phyloP scores from a whole-genome alignment of 2,797 vertebrate species.

The Chelidonichthys spinosus region DNA sequence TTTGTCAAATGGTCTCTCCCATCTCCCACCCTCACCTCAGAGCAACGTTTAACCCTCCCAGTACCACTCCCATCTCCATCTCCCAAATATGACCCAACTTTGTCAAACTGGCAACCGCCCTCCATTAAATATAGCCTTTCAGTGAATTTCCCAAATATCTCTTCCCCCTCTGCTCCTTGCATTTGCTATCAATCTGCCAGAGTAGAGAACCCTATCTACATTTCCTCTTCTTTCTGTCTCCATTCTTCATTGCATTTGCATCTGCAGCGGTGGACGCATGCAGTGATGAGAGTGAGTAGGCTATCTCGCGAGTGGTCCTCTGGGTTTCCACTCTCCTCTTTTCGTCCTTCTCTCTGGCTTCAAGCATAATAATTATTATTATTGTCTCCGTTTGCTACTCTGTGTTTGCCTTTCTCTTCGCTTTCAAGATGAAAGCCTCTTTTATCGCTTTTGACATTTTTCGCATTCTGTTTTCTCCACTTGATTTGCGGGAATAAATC shows the following conservation, averaged over 20 bases:
- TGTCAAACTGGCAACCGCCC: conserved; percentile 37
- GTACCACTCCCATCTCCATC: conserved; percentile 9
- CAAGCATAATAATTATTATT: conserved; percentile 33
- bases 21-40: not conserved
- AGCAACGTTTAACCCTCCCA: conserved; percentile 3
- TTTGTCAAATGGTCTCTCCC: not conserved
- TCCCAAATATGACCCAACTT: conserved; percentile 38
- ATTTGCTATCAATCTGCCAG: conserved; percentile 39
- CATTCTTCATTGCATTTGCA: conserved; percentile 33
- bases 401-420: conserved; percentile 11
- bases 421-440: conserved; percentile 9
- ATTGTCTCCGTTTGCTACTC: conserved; percentile 6
- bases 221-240: not conserved
- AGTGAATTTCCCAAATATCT: conserved; percentile 21
- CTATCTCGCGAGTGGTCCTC: conserved; percentile 28
- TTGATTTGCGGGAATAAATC: conserved; percentile 9
- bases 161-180: conserved; percentile 19
- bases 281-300: conserved; percentile 35
- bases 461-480: not conserved
- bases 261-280: conserved; percentile 39
- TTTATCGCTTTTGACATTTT: conserved; percentile 18
- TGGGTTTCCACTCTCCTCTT: conserved; percentile 28
- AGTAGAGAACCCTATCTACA: conserved; percentile 19
- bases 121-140: conserved; percentile 42
- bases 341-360: conserved; percentile 38